A percentile compares a stretch with the other conserved stretches of the same genome.
Conservation (phyloP, 2,797 vertebrate genomes). For the Tangara arthus region DNA sequence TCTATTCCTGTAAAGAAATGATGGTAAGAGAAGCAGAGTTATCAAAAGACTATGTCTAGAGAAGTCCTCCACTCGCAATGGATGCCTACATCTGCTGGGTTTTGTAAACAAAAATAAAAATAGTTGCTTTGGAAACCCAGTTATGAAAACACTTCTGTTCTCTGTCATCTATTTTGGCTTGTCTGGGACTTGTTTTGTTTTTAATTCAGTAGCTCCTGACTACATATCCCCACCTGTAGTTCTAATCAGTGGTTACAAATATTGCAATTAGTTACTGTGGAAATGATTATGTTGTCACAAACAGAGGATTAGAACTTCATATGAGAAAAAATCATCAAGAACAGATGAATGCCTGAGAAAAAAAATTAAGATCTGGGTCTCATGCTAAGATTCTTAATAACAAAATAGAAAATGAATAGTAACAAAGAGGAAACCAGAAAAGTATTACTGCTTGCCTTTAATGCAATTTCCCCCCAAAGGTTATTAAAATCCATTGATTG, state of each 20-base stretch:
- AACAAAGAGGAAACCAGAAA: neutral
- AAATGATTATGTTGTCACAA: constrained; percentile 72
- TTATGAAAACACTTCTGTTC: neutral
- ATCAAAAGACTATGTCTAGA: neutral
- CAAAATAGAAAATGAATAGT: neutral
- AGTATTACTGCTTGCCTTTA: neutral
- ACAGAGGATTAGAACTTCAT: constrained; percentile 63
- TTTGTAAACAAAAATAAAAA: neutral
- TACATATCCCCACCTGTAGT: constrained; percentile 48
- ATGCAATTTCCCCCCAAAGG: constrained; percentile 10
- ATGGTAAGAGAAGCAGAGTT: neutral
- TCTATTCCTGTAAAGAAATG: neutral
- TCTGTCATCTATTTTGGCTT: neutral
- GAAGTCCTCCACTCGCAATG: neutral
- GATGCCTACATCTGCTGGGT: neutral
- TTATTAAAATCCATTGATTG: constrained; percentile 45
- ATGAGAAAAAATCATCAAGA: constrained; percentile 4
- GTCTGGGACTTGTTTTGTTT: neutral
- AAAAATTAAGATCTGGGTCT: constrained; percentile 6
- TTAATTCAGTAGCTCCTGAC: constrained; percentile 21
- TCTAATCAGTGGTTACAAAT: constrained; percentile 65
- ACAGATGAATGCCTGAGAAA: constrained; percentile 41
- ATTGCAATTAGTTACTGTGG: constrained; percentile 57
- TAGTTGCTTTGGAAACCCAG: neutral
- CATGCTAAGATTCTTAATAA: constrained; percentile 28